Conservation (phyloP, 1,140 invertebrate genomes). For the Monochamus saltuarius region DNA sequence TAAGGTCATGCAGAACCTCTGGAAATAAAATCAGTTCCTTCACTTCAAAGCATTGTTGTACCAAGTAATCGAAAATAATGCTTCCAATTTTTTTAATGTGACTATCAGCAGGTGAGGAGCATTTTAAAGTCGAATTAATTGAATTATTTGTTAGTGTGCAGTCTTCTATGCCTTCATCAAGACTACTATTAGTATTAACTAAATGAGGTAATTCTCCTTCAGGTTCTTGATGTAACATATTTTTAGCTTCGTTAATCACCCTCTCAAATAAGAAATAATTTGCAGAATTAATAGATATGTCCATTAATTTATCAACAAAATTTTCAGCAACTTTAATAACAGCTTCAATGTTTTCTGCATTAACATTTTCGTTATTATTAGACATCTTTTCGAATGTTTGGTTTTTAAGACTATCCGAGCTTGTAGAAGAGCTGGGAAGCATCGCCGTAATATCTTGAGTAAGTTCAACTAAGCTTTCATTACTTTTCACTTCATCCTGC, state of each 20-base stretch:
- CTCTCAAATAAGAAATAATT: neutral
- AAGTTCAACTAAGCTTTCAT: constrained; percentile 27
- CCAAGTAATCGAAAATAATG: constrained; percentile 41
- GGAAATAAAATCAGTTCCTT: constrained; percentile 46
- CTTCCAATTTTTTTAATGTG: constrained; percentile 30
- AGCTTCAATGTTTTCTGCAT: constrained; percentile 2
- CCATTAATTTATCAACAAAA: constrained; percentile 11
- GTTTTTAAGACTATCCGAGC: constrained; percentile 1
- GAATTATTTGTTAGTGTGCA: constrained; percentile 8
- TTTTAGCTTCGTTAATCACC: constrained; percentile 11
- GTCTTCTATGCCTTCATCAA: constrained; percentile 43
- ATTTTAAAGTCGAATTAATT: neutral
- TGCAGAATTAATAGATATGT: constrained; percentile 6
- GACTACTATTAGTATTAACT: constrained; percentile 5
- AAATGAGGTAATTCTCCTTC: neutral
- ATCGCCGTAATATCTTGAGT: constrained; percentile 9
- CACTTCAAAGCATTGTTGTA: constrained; percentile 42
- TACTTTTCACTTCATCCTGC: constrained; percentile 12
- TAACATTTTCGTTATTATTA: neutral
- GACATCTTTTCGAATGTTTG: constrained; percentile 10
- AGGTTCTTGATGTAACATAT: constrained; percentile 4
- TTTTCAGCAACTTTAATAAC: neutral
- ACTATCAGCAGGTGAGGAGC: constrained; percentile 22
- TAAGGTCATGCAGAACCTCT: constrained; percentile 40
- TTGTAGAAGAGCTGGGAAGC: constrained; percentile 13